Conservation (phyloP, 2,888 invertebrate species). For the Drosophila phalerata region DNA sequence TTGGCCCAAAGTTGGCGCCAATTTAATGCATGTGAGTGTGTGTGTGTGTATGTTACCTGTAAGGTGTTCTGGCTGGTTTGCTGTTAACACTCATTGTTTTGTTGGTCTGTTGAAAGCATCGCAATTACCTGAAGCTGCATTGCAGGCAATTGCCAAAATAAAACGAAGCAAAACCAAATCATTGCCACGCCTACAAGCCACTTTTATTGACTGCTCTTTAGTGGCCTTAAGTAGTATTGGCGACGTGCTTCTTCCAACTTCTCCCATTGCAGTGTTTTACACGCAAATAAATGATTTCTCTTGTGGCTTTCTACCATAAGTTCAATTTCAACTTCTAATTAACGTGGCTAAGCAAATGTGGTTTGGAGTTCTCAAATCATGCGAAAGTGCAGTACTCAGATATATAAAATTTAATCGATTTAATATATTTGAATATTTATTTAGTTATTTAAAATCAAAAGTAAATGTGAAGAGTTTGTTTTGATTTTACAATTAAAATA, state of each 20-base stretch:
- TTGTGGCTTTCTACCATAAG: not conserved
- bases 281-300: slow-evolving; percentile 1
- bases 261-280: slow-evolving; percentile 9
- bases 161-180: slow-evolving; percentile 8
- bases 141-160: slow-evolving; percentile 29
- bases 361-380: not conserved
- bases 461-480: too few relatives aligned
- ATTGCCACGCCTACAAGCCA: slow-evolving; percentile 29
- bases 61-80: slow-evolving; percentile 33
- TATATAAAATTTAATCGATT: not conserved
- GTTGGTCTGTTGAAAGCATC: slow-evolving; percentile 56
- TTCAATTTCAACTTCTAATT: slow-evolving; percentile 28
- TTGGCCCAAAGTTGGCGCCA: slow-evolving; percentile 74
- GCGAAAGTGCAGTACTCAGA: not conserved
- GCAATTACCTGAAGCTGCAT: slow-evolving; percentile 60
- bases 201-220: slow-evolving; percentile 61
- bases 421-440: not conserved
- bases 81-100: slow-evolving; percentile 58
- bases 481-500: too few relatives aligned
- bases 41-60: slow-evolving; percentile 24
- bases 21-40: slow-evolving; percentile 54
- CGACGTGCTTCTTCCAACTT: slow-evolving; percentile 33
- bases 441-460: too few relatives aligned
- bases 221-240: slow-evolving; percentile 56
- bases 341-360: slow-evolving; percentile 17